These are phyloP conservation scores for Cephonodes hylas DNA, from an alignment of 2,888 invertebrate genomes.

Conservation along the genomic window DNA sequence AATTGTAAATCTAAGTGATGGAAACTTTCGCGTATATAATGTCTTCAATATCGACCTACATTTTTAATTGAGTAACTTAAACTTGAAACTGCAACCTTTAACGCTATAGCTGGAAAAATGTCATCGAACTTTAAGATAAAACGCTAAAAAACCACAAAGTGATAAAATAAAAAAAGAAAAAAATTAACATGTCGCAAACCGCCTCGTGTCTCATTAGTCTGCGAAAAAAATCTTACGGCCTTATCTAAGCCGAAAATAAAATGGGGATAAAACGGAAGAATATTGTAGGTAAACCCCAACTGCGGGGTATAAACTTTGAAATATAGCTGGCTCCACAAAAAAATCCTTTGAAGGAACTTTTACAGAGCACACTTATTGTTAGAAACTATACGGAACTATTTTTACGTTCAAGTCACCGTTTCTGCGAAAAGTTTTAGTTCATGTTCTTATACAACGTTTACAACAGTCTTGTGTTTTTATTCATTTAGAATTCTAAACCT, in stretches of 20 bases:
- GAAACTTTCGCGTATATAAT: no score
- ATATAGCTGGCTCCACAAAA: slow-evolving; percentile 51
- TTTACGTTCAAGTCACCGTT: neutral
- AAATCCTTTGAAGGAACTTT: slow-evolving; percentile 45
- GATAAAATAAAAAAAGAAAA: slow-evolving; percentile 36
- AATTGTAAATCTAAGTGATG: no score
- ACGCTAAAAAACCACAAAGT: neutral
- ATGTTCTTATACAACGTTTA: slow-evolving; percentile 1
- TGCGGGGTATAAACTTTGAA: slow-evolving; percentile 56
- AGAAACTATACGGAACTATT: neutral
- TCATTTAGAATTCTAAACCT: neutral
- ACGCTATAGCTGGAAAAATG: no score
- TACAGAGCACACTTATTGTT: slow-evolving; percentile 24
- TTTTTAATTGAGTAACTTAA: no score
- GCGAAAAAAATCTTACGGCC: slow-evolving; percentile 52
- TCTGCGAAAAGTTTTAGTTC: neutral
- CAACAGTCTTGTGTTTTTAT: neutral
- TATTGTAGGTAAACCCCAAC: slow-evolving; percentile 52
- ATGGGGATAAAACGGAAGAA: slow-evolving; percentile 68
- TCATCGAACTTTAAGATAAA: neutral
- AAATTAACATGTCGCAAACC: slow-evolving; percentile 42
- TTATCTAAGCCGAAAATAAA: slow-evolving; percentile 65
- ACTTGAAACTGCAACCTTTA: no score
- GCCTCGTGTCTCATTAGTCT: slow-evolving; percentile 54
- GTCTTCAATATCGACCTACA: no score